These are phyloP conservation scores for Carlito syrichta DNA, from an alignment of 2,113 vertebrate species.

Conservation along the genomic window DNA sequence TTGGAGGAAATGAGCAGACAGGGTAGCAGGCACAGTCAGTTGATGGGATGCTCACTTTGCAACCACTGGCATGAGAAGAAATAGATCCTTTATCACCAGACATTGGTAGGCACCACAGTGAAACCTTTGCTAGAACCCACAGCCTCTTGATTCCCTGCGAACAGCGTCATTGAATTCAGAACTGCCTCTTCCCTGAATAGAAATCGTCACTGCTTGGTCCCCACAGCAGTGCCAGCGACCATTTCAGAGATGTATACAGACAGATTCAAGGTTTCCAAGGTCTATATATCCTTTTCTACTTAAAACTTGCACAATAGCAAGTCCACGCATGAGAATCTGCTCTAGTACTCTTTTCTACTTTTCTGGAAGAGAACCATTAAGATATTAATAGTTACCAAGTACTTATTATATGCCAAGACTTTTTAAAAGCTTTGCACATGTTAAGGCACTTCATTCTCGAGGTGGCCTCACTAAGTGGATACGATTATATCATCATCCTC, in stretches of 20 bases:
- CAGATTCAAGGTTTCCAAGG: constrained; percentile 22
- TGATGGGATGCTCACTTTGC: constrained; percentile 15
- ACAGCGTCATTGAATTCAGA: not conserved
- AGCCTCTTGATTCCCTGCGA: not conserved
- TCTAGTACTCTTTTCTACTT: not conserved
- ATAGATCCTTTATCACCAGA: not conserved
- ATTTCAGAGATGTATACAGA: not conserved
- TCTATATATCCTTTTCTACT: not conserved
- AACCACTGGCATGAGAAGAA: constrained; percentile 37
- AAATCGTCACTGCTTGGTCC: not conserved
- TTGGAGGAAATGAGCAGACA: constrained; percentile 33
- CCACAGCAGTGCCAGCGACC: not conserved
- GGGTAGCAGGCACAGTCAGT: not conserved
- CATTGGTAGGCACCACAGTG: constrained; percentile 40
- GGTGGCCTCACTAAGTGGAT: not conserved
- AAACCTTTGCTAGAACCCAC: not conserved
- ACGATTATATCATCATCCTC: not conserved
- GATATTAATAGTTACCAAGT: not conserved
- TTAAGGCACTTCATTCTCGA: not conserved
- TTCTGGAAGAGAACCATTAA: not conserved
- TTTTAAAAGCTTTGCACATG: not conserved
- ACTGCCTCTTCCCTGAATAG: not conserved
- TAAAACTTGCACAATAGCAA: not conserved
- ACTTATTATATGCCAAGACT: not conserved
- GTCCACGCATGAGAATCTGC: not conserved